These are phyloP conservation scores for Ectropis crepuscularia DNA, from an alignment of 2,888 invertebrate genomes.

Conservation along the genomic window DNA sequence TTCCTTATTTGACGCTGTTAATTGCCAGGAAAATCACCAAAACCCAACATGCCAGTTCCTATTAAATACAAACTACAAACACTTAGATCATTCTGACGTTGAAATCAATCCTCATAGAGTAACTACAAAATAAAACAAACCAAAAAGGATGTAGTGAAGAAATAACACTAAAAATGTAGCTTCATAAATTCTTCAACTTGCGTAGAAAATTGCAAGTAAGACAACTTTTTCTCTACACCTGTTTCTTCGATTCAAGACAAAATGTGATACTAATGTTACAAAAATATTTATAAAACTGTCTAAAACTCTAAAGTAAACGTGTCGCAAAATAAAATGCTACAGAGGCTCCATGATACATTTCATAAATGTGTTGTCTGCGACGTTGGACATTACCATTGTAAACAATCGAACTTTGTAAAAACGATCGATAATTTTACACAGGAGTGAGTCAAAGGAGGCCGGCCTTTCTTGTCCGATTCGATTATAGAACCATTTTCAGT, in stretches of 20 bases:
- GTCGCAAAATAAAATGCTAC: neutral
- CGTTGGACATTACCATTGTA: constrained; percentile 4
- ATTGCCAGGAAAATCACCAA: too few relatives aligned
- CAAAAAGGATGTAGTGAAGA: neutral
- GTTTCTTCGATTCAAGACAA: constrained; percentile 14
- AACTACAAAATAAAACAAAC: neutral
- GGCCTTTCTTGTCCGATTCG: constrained; percentile 17
- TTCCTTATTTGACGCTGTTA: too few relatives aligned
- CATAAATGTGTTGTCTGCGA: neutral
- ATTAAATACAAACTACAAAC: too few relatives aligned
- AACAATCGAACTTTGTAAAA: constrained; percentile 18
- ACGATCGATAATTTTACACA: constrained; percentile 13
- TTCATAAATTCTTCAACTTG: constrained; percentile 1
- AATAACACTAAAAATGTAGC: constrained; percentile 1
- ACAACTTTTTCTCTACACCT: constrained; percentile 12
- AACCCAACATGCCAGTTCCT: too few relatives aligned
- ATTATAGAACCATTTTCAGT: constrained; percentile 15
- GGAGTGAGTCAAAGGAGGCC: constrained; percentile 10
- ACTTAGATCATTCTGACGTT: too few relatives aligned
- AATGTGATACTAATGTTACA: constrained; percentile 3
- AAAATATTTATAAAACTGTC: neutral
- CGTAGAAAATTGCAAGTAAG: constrained; percentile 4
- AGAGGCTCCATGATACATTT: neutral
- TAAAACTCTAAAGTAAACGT: neutral
- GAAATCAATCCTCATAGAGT: neutral